phyloP scores from a whole-genome alignment of 2,888 invertebrate species.

The Drosophila diplacantha region DNA sequence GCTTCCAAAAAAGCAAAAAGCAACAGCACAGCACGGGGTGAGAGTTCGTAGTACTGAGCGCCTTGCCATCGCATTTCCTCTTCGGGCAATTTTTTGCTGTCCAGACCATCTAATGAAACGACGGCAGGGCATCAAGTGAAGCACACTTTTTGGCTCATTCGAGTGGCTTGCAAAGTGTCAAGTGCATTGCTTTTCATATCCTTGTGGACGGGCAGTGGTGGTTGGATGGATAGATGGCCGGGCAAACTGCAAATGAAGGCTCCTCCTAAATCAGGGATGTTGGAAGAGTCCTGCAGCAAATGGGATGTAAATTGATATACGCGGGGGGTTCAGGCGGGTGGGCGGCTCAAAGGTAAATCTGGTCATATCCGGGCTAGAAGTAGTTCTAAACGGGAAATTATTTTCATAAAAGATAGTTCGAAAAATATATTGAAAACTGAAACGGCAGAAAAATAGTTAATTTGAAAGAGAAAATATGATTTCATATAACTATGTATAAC shows the following conservation, averaged over 20 bases:
- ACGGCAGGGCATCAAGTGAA: conserved; percentile 34
- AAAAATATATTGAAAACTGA: background rate
- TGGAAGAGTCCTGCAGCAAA: conserved; percentile 29
- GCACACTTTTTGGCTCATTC: conserved; percentile 51
- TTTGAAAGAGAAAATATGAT: background rate
- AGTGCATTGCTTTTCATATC: conserved; percentile 64
- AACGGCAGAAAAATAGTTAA: background rate
- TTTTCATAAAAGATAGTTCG: background rate
- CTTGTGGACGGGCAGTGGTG: conserved; percentile 32
- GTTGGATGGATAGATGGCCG: conserved; percentile 15
- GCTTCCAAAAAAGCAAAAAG: conserved; percentile 17
- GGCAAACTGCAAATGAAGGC: conserved; percentile 19
- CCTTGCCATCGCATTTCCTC: conserved; percentile 7
- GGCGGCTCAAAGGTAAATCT: conserved; percentile 18
- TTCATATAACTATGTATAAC: background rate
- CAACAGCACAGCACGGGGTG: conserved; percentile 3
- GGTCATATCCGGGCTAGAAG: conserved; percentile 1
- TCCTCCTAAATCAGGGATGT: background rate
- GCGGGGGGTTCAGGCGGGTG: conserved; percentile 10
- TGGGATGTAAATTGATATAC: conserved; percentile 50
- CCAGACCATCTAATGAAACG: conserved; percentile 41
- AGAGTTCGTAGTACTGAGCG: background rate
- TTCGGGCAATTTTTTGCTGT: conserved; percentile 36
- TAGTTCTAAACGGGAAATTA: conserved; percentile 17
- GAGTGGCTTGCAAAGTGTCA: conserved; percentile 58